Conservation (phyloP, 2,888 invertebrate genomes). For the Chesias legatella region DNA sequence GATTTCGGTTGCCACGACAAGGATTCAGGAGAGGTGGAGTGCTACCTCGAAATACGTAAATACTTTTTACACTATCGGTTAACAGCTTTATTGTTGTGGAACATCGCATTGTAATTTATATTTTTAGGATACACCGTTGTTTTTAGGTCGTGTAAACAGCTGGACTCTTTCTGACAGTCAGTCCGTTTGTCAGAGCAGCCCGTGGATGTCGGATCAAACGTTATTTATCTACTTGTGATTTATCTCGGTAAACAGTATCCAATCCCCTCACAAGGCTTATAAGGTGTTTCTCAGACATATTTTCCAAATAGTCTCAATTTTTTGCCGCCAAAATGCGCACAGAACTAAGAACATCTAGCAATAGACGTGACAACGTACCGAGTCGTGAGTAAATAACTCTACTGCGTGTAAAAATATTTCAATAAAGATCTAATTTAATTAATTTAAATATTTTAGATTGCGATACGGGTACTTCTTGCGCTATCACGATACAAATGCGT, state of each 20-base stretch:
- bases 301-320: conserved; percentile 7
- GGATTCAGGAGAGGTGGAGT: conserved; percentile 84
- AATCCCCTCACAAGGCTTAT: no score
- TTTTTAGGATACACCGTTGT: conserved; percentile 74
- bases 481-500: conserved; percentile 78
- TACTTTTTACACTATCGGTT: conserved; percentile 66
- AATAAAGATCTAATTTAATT: conserved; percentile 45
- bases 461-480: conserved; percentile 76
- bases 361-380: conserved; percentile 69
- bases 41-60: conserved; percentile 85
- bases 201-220: conserved; percentile 59
- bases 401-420: conserved; percentile 24
- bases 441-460: conserved; percentile 72
- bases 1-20: conserved; percentile 84
- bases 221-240: conserved; percentile 48
- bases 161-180: conserved; percentile 65
- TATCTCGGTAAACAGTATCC: no score
- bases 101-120: conserved; percentile 75
- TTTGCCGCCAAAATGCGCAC: conserved; percentile 53
- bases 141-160: conserved; percentile 78
- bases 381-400: conserved; percentile 66
- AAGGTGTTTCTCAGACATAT: background rate
- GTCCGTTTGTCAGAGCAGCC: conserved; percentile 66
- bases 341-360: conserved; percentile 59
- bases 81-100: conserved; percentile 65